Conservation (phyloP, 2,113 vertebrate genomes). For the Pterocles burchelli region DNA sequence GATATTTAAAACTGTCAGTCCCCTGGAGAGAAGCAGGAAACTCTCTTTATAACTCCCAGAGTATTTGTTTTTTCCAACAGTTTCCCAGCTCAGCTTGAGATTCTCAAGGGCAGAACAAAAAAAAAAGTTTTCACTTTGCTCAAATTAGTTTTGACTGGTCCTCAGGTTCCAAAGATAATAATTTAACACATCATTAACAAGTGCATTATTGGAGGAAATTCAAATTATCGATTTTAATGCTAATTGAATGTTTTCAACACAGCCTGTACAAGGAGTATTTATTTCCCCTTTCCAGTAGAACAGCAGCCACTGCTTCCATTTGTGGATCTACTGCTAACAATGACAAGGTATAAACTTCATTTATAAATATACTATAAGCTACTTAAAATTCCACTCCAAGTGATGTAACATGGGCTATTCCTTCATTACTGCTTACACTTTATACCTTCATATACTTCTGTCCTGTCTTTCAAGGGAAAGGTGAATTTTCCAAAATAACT, state of each 20-base stretch:
- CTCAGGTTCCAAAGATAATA: slow-evolving; percentile 62
- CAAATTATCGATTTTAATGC: slow-evolving; percentile 60
- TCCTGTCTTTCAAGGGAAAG: not conserved
- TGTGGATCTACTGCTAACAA: not conserved
- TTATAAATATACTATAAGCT: not conserved
- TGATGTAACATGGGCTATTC: not conserved
- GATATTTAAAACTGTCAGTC: slow-evolving; percentile 59
- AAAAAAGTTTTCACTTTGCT: slow-evolving; percentile 32
- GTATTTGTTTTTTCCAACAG: slow-evolving; percentile 69
- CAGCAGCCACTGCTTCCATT: not conserved
- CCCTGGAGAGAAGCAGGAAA: slow-evolving; percentile 61
- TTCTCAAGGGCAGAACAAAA: slow-evolving; percentile 43
- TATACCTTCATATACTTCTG: not conserved
- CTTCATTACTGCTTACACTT: not conserved
- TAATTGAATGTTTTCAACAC: slow-evolving; percentile 64
- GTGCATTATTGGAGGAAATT: slow-evolving; percentile 66
- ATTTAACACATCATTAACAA: slow-evolving; percentile 76
- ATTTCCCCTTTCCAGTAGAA: not conserved
- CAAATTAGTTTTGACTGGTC: slow-evolving; percentile 69
- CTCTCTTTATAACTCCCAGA: slow-evolving; percentile 57
- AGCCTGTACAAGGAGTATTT: not conserved
- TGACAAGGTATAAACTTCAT: not conserved
- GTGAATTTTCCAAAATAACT: not conserved
- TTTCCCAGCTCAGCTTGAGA: slow-evolving; percentile 54
- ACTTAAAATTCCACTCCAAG: not conserved